Evolutionary conservation across 2,888 invertebrate species (phyloP).

Genomic region (Prosapia bicincta): DNA sequence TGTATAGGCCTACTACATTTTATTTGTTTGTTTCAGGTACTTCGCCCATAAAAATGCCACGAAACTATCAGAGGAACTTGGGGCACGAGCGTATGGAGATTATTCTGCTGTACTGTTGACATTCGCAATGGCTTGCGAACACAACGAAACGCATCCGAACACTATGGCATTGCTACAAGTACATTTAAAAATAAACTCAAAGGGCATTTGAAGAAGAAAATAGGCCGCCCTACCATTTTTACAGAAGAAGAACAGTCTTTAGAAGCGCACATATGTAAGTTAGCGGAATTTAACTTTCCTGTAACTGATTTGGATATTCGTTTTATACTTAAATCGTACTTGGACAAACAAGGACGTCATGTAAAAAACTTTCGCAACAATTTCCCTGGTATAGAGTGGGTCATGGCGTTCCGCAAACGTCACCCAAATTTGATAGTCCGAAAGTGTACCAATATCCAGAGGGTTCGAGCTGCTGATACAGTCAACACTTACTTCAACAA

Average conservation of each 20-base stretch:
- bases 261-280: slow-evolving; percentile 31
- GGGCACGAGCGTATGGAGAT: too few relatives aligned
- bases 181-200: too few relatives aligned
- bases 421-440: slow-evolving; percentile 29
- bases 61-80: too few relatives aligned
- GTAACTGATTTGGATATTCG: slow-evolving; percentile 23
- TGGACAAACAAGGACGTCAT: slow-evolving; percentile 22
- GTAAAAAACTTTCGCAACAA: slow-evolving; percentile 37
- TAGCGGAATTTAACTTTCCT: slow-evolving; percentile 39
- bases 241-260: slow-evolving; percentile 37
- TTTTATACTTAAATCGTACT: slow-evolving; percentile 19
- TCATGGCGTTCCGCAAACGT: slow-evolving; percentile 32
- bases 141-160: too few relatives aligned
- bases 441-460: slow-evolving; percentile 36
- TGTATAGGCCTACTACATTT: too few relatives aligned
- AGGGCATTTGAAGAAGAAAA: too few relatives aligned
- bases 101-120: too few relatives aligned
- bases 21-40: too few relatives aligned
- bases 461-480: slow-evolving; percentile 28
- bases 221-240: too few relatives aligned
- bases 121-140: too few relatives aligned
- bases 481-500: neutral
- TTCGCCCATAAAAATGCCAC: too few relatives aligned
- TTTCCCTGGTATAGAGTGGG: slow-evolving; percentile 39
- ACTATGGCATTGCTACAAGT: too few relatives aligned